Base-by-base conservation (phyloP, 1,140 invertebrate species). In the Lasaia peninsularis region DNA sequence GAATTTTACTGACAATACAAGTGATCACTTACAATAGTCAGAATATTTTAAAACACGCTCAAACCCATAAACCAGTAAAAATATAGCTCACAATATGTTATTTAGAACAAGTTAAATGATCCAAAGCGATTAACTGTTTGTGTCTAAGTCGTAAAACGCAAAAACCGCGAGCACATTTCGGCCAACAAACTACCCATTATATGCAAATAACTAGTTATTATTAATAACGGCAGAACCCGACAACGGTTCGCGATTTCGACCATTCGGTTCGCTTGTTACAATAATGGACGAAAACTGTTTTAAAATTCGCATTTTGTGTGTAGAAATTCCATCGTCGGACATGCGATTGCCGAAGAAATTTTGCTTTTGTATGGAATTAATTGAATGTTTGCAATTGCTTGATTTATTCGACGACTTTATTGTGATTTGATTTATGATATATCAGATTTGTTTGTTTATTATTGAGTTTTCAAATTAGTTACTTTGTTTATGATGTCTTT, bases 151-250 rank as follows among this genome's bases (percentile, higher is more conserved):
- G 31, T 64, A 65, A 59, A 58, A 62, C 50, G 58, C 35, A 69
- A 69, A 67, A 65, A 63, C 63, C 58, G 56, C 52, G 34, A 34
- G 20, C 44, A 59, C 50, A 69, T 68, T 67, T 69, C 52, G 74
- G 63, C 67, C 56, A 67, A 63, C 65, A 72, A 63, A 69, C 61
- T 53, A 53, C 52, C 63, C 54, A 65, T 72, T 72, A 72, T 55
- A 72, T 72, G 69, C 67, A 69, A 72, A 72, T 71, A 58, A 58
- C 50, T 16, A 33, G 55, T 57, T 67, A 61, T 58, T 65, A 60
- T 68, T 72, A 72, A 72, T 69, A 66, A 63, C 66, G 57, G 61
- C 61, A 58, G 58, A 52, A 34, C 48, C 40, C 52, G 62, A 61
- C 49, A 67, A 60, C 62, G 58, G 58, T 63, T 56, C 58, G 58